Conservation (phyloP, 2,888 invertebrate species). For the Rotaria socialis region DNA sequence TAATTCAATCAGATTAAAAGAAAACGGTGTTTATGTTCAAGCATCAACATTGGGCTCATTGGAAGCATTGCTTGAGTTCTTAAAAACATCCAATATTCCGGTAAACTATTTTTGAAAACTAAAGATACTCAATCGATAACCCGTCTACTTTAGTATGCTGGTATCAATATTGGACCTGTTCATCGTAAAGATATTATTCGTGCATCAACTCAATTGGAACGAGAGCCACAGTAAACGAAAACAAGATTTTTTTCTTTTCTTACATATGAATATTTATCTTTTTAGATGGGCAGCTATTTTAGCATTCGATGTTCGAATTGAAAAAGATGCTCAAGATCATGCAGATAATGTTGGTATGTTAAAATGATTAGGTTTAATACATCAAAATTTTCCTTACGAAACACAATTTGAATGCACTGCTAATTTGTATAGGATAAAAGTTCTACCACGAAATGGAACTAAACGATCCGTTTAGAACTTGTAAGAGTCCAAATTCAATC, state of each 20-base stretch:
- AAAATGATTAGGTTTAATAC: neutral
- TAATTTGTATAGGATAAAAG: too few species aligned
- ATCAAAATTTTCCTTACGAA: too few species aligned
- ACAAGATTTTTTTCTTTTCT: too few species aligned
- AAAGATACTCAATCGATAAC: constrained; percentile 46
- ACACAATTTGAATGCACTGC: too few species aligned
- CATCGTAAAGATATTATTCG: constrained; percentile 99
- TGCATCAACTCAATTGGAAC: constrained; percentile 98
- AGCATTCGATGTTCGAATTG: constrained; percentile 98
- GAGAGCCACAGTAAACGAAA: constrained; percentile 74
- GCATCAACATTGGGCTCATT: constrained; percentile 97
- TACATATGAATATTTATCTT: too few species aligned
- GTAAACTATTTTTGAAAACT: constrained; percentile 61
- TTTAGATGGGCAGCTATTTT: constrained; percentile 85
- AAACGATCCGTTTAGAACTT: too few species aligned
- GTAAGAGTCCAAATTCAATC: too few species aligned
- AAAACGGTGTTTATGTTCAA: constrained; percentile 91
- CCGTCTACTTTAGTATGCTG: constrained; percentile 74
- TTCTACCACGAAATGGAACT: too few species aligned
- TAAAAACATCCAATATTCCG: constrained; percentile 84
- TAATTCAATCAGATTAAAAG: constrained; percentile 73
- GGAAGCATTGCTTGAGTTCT: constrained; percentile 88
- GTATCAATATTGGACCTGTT: constrained; percentile 96
- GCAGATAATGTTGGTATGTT: constrained; percentile 76
- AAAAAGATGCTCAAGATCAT: constrained; percentile 92